These are phyloP conservation scores for Caenorhabditis sulstoni DNA, from an alignment of 2,888 invertebrate genomes.

Conservation along the genomic window DNA sequence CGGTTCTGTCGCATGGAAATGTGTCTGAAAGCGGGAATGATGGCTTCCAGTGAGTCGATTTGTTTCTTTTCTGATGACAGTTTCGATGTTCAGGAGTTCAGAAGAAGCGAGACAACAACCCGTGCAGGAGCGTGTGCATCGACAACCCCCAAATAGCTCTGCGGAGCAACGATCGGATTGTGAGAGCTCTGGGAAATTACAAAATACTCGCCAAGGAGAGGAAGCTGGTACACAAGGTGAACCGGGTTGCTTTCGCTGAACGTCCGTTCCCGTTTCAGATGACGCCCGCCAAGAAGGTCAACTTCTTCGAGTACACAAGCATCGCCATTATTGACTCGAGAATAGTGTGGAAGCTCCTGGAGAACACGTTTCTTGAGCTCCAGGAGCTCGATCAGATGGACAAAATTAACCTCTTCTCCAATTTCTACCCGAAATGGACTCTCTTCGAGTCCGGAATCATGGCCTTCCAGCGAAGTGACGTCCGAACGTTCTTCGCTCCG, in stretches of 20 bases:
- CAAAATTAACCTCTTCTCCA: slow-evolving; percentile 24
- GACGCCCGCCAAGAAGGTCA: slow-evolving; percentile 10
- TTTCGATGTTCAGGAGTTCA: slow-evolving; percentile 23
- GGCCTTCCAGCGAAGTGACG: slow-evolving; percentile 32
- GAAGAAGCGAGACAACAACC: slow-evolving; percentile 36
- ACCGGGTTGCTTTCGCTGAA: too few relatives aligned
- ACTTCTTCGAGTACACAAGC: slow-evolving; percentile 40
- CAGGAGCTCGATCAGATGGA: slow-evolving; percentile 5
- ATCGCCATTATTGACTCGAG: slow-evolving; percentile 26
- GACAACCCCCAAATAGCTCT: slow-evolving; percentile 19
- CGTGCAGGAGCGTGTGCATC: not conserved
- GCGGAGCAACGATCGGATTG: slow-evolving; percentile 25
- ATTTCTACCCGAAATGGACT: slow-evolving; percentile 44
- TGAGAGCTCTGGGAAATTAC: slow-evolving; percentile 33
- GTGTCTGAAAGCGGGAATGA: slow-evolving; percentile 35
- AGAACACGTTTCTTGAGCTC: slow-evolving; percentile 26
- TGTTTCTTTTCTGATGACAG: too few relatives aligned
- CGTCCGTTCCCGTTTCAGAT: too few relatives aligned
- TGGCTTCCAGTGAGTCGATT: slow-evolving; percentile 28
- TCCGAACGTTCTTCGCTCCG: slow-evolving; percentile 37
- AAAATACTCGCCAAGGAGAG: slow-evolving; percentile 15
- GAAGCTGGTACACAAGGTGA: slow-evolving; percentile 26
- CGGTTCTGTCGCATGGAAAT: slow-evolving; percentile 26
- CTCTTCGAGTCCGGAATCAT: slow-evolving; percentile 38
- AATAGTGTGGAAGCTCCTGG: slow-evolving; percentile 33